Evolutionary conservation across 2,113 vertebrate species (phyloP).

Genomic region (Morphnarchus princeps): DNA sequence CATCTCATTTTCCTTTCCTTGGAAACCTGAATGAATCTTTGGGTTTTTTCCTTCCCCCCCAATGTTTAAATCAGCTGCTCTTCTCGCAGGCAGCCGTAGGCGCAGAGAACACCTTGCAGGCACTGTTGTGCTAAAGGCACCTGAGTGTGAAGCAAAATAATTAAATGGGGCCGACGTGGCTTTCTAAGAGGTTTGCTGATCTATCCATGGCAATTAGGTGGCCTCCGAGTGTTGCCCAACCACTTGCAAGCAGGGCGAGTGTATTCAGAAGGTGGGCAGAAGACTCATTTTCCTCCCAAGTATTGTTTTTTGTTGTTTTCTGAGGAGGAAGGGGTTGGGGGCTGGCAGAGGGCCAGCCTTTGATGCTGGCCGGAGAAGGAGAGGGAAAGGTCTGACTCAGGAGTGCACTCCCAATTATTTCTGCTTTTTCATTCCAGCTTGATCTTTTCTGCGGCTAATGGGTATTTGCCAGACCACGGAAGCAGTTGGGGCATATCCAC

Average conservation of each 20-base stretch:
- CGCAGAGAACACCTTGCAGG: background rate
- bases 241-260: background rate
- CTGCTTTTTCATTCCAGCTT: background rate
- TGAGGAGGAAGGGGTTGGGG: background rate
- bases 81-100: background rate
- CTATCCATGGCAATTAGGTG: background rate
- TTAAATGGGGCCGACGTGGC: background rate
- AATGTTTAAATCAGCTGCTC: background rate
- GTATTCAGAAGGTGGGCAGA: background rate
- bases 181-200: background rate
- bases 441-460: background rate
- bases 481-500: background rate
- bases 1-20: background rate
- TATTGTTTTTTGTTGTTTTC: background rate
- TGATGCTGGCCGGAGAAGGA: background rate
- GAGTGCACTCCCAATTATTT: background rate
- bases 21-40: background rate
- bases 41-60: background rate
- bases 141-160: conserved; percentile 28
- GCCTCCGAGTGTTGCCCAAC: background rate
- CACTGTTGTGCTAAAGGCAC: background rate
- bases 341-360: background rate
- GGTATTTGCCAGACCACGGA: accelerated
- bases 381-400: background rate
- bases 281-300: background rate